Conservation (phyloP, 2,888 invertebrate species). For the Eupithecia subumbrata region DNA sequence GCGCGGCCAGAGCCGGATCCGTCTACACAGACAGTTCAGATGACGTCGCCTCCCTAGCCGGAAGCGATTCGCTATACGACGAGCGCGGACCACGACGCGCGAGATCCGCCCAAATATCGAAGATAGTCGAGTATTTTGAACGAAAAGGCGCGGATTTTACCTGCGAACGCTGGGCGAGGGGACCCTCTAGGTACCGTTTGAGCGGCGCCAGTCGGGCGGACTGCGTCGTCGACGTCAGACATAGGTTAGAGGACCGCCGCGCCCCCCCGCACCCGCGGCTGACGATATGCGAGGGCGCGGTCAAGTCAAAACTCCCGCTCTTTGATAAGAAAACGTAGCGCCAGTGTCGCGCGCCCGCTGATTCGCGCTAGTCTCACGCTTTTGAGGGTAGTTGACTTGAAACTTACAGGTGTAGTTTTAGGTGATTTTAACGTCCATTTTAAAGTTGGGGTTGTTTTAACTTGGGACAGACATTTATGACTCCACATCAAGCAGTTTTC, state of each 20-base stretch:
- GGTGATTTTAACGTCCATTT: constrained; percentile 1
- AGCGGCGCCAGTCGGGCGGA: constrained; percentile 18
- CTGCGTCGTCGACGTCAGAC: constrained; percentile 28
- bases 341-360: constrained; percentile 33
- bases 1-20: constrained; percentile 74
- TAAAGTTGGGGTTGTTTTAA: not conserved
- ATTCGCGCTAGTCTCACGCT: constrained; percentile 16
- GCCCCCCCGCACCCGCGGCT: constrained; percentile 75
- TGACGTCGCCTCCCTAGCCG: constrained; percentile 91
- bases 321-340: constrained; percentile 87
- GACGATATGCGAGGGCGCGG: constrained; percentile 93
- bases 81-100: constrained; percentile 85
- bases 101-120: constrained; percentile 88
- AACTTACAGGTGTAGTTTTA: not conserved
- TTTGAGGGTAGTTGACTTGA: constrained; percentile 9
- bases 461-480: not conserved
- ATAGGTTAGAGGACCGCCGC: constrained; percentile 38
- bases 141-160: constrained; percentile 86
- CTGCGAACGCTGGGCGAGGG: constrained; percentile 56
- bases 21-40: constrained; percentile 95
- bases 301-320: constrained; percentile 92
- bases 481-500: not conserved
- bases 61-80: constrained; percentile 89
- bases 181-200: constrained; percentile 18
- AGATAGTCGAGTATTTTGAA: constrained; percentile 95